These are phyloP conservation scores for Bufo gargarizans DNA, from an alignment of 2,113 vertebrate genomes.

Conservation along the genomic window DNA sequence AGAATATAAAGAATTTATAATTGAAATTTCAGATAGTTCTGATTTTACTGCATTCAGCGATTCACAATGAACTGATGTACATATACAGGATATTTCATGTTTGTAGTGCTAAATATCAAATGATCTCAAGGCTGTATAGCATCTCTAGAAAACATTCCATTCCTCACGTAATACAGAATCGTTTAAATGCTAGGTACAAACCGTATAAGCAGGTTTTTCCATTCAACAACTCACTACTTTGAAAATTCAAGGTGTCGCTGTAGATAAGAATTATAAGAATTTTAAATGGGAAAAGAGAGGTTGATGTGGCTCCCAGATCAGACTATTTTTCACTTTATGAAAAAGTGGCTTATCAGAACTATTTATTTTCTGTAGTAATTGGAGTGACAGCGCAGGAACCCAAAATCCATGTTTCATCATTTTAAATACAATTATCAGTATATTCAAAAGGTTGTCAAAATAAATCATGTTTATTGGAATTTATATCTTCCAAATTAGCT, in stretches of 20 bases:
- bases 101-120: conserved; percentile 26
- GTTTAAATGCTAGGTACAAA: conserved; percentile 52
- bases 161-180: conserved; percentile 26
- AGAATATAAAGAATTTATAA: background rate
- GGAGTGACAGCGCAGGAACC: conserved; percentile 27
- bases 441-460: background rate
- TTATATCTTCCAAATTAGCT: background rate
- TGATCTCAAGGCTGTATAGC: conserved; percentile 17
- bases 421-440: background rate
- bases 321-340: conserved; percentile 32
- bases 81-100: conserved; percentile 1
- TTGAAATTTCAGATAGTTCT: background rate
- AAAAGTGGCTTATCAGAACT: conserved; percentile 52
- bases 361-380: conserved; percentile 45
- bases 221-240: conserved; percentile 55
- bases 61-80: background rate
- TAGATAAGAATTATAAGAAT: conserved; percentile 58
- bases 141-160: conserved; percentile 29
- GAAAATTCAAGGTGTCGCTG: conserved; percentile 55
- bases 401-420: conserved; percentile 7
- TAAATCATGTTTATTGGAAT: background rate
- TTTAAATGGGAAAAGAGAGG: conserved; percentile 55
- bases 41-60: background rate
- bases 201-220: conserved; percentile 45
- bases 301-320: conserved; percentile 55